These are phyloP conservation scores for Mobula hypostoma DNA, from an alignment of 2,113 vertebrate species.

Conservation along the genomic window DNA sequence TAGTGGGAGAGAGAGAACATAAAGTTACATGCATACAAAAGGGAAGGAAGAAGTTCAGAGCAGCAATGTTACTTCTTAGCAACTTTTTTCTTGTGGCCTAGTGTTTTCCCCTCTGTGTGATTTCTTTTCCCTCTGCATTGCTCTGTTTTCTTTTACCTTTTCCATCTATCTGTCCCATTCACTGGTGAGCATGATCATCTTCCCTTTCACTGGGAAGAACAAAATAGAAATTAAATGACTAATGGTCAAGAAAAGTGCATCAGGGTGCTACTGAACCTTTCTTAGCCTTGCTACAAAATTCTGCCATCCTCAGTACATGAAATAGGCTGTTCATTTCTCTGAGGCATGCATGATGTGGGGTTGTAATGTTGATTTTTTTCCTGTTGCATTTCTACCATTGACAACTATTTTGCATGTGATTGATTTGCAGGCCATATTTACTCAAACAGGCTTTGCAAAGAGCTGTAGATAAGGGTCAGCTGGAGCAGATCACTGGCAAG, in stretches of 20 bases:
- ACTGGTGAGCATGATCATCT: background rate
- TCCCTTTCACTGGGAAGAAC: background rate
- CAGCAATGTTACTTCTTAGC: background rate
- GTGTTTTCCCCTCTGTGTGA: background rate
- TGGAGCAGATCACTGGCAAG: conserved; percentile 96
- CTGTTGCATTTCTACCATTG: background rate
- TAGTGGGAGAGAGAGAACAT: background rate
- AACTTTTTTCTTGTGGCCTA: too few species aligned
- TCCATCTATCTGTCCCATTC: background rate
- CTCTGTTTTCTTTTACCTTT: background rate
- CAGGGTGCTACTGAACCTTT: background rate
- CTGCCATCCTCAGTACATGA: background rate
- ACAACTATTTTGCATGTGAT: conserved; percentile 18
- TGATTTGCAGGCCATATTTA: conserved; percentile 73
- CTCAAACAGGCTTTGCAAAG: conserved; percentile 85
- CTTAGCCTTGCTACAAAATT: background rate
- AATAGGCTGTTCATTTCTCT: background rate
- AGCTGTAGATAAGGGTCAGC: conserved; percentile 84
- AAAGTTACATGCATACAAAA: background rate
- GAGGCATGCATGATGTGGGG: background rate
- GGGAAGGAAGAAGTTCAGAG: background rate
- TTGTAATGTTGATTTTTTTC: too few species aligned
- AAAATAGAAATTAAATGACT: background rate
- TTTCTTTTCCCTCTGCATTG: background rate
- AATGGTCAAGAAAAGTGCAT: background rate